Base-by-base conservation (phyloP, 2,888 invertebrate genomes). In the Zaprionus lineosus region DNA sequence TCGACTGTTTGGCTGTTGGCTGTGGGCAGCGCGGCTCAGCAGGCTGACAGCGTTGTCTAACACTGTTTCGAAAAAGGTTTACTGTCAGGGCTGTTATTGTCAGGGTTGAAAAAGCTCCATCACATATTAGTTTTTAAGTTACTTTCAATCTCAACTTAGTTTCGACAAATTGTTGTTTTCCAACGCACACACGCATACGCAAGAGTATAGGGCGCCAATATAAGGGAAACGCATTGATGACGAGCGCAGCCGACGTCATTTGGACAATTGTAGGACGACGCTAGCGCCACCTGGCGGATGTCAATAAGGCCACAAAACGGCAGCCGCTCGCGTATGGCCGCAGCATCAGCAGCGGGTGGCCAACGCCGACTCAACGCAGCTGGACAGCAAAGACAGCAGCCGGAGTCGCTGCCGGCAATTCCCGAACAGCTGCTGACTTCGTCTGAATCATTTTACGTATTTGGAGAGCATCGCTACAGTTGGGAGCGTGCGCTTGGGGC, bases 101-200 rank as follows among this genome's bases (percentile, higher is more conserved):
- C n/a, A n/a, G n/a, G n/a, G n/a, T 52, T 55, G 47, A 51, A 56
- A 63, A 58, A 53, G 28, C 41, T 39, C 65, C 55, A 63, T 57
- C 44, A 53, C 56, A 83, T 81, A 84, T 74, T 84, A 84, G 78
- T 78, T 78, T 71, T 84, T 65, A 70, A 75, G 67, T 72, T 82
- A 74, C 68, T 84, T 72, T 64, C 66, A 66, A 59, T 68, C 61
- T 73, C 65, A 68, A 53, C 61, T 63, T 75, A 64, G 59, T 70
- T 75, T 75, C 69, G 59, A 73, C 63, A 79, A 81, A 84, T 83
- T 78, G 62, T 83, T 75, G 65, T 59, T 53, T 59, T 58, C 50
- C 53, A 64, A 66, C 61, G 73, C 52, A 66, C 55, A 56, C 34
- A 21, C 47, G 57, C 60, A 76, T 56, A 61, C 62, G 55, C 57